Evolutionary conservation across 1,140 invertebrate genomes (phyloP).

Genomic region (Bicyclus anynana): DNA sequence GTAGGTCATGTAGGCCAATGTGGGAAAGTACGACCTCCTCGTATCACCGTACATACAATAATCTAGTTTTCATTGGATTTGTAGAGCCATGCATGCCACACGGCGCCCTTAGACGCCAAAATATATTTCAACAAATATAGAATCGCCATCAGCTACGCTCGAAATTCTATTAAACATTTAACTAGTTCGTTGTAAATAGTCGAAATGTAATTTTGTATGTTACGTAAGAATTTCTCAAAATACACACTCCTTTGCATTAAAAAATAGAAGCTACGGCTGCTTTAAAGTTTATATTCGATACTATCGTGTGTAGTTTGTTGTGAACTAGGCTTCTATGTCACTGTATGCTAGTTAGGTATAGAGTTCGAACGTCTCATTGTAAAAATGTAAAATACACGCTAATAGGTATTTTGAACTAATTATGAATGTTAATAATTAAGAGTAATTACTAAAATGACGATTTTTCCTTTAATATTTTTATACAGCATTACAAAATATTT

Average conservation of each 20-base stretch:
- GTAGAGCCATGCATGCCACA: constrained; percentile 55
- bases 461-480: constrained; percentile 77
- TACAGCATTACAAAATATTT: constrained; percentile 74
- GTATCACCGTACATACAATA: constrained; percentile 8
- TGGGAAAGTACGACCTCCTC: constrained; percentile 3
- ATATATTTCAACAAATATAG: constrained; percentile 47
- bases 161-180: constrained; percentile 48
- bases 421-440: constrained; percentile 69
- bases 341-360: constrained; percentile 69
- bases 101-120: constrained; percentile 57
- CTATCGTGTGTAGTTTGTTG: constrained; percentile 74
- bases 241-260: constrained; percentile 68
- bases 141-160: constrained; percentile 43
- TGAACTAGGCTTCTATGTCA: constrained; percentile 70
- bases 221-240: constrained; percentile 67
- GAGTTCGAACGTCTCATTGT: constrained; percentile 68
- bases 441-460: constrained; percentile 65
- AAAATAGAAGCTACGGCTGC: constrained; percentile 67
- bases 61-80: constrained; percentile 27
- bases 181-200: constrained; percentile 71
- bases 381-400: constrained; percentile 75
- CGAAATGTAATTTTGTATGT: constrained; percentile 72
- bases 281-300: constrained; percentile 70
- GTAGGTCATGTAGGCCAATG: background rate
- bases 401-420: constrained; percentile 64